Evolutionary conservation across 2,113 vertebrate genomes (phyloP), one percentile per base, ranked within the genome.

Genomic region (Thermophis baileyi): DNA sequence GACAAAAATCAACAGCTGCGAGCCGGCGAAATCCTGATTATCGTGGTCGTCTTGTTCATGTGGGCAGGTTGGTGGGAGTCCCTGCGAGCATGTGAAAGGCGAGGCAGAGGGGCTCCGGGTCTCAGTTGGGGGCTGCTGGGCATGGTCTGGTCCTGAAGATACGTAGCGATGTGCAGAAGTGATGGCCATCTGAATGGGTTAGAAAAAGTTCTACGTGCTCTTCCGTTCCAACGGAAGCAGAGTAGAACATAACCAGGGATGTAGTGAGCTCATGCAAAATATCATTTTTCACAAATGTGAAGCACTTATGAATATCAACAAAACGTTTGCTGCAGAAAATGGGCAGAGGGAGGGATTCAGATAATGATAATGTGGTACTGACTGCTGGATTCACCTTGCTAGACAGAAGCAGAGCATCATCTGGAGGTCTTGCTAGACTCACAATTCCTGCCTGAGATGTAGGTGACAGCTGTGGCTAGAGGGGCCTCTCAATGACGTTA

Each of bases 41-140:
- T 99, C 7, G 98, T 99, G 0, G 99, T 99, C 97, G 99, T 99
- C 96, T 97, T 99, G 95, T 98, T 99, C 95, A 99, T 99, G 99
- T 99, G 99, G 99, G 99, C 99, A 96, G 99, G 99, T 99, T 97
- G 98, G 98, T 96, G 1, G 88, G 30, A 0, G 30, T 0, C 22
- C 69, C 50, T 30, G 35, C 10, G 2, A 14, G 35, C 25, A 3
- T 50, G 20, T 1, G 30, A 0, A 30, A 90, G 46, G 81, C n/a
- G 6, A 63, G 44, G 10, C 22, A 7, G 57, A 35, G 35, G 20
- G 18, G 1, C 6, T 89, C 9, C 9, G 4, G 7, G 1, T 25
- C 54, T 63, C 2, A 8, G 1, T 25, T 0, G 1, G 40, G 27
- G 16, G 14, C 18, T 11, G 35, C n/a, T 35, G 14, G 40, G 81